Evolutionary conservation across 1,140 invertebrate genomes (phyloP).

Genomic region (Heterodera schachtii): DNA sequence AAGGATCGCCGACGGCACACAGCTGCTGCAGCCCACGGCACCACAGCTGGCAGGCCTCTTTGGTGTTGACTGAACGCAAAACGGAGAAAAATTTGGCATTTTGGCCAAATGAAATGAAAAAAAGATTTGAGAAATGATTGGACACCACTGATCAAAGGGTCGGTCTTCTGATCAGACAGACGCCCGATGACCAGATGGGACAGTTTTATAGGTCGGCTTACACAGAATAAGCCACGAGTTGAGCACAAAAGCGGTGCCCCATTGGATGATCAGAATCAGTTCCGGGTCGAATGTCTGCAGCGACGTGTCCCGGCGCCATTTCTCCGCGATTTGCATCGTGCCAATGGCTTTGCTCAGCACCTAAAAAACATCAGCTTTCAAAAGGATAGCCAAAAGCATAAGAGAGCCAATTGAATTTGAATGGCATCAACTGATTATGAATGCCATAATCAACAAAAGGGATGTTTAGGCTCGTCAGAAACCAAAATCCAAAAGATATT

Average conservation of each 20-base stretch:
- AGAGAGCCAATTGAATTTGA: too few species aligned
- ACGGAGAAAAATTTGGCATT: constrained; percentile 29
- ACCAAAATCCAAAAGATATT: too few species aligned
- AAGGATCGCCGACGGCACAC: constrained; percentile 46
- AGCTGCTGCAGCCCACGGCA: constrained; percentile 56
- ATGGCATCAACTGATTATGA: too few species aligned
- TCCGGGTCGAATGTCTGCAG: constrained; percentile 53
- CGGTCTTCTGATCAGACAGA: too few species aligned
- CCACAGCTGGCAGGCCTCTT: constrained; percentile 52
- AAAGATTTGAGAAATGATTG: too few species aligned
- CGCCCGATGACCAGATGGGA: too few species aligned
- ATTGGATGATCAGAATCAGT: constrained; percentile 56
- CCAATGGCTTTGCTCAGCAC: constrained; percentile 30
- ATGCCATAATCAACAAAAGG: too few species aligned
- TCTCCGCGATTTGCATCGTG: constrained; percentile 59
- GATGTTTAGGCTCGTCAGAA: too few species aligned
- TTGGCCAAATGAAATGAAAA: too few species aligned
- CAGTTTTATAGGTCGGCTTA: constrained; percentile 29
- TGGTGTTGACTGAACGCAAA: constrained; percentile 33
- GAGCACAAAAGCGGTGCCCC: constrained; percentile 56
- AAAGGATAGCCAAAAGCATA: too few species aligned
- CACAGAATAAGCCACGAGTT: constrained; percentile 62
- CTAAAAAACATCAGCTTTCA: neutral
- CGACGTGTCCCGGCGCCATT: constrained; percentile 63
- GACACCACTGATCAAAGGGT: too few species aligned